A percentile compares a stretch with the other conserved stretches of the same genome.
These are phyloP conservation scores for Delichon dasypus DNA, from an alignment of 2,797 vertebrate genomes.

Conservation along the genomic window DNA sequence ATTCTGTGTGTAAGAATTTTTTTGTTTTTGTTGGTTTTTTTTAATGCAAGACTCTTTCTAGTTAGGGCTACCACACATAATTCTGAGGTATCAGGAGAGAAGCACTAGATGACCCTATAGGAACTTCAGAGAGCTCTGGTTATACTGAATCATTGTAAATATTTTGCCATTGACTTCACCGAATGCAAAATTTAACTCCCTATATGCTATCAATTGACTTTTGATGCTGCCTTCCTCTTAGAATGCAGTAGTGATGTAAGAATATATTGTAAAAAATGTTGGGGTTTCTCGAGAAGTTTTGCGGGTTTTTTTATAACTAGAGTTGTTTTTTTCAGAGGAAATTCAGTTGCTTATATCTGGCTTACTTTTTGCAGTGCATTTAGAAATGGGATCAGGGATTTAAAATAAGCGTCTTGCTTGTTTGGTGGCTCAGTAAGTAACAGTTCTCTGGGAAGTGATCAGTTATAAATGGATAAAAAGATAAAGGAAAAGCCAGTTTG, in stretches of 20 bases:
- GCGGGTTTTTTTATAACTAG: background rate
- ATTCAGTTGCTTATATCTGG: background rate
- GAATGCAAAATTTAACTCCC: background rate
- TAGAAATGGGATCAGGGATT: background rate
- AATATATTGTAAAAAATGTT: background rate
- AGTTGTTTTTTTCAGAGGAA: background rate
- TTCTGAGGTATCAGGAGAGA: background rate
- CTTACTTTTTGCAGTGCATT: background rate
- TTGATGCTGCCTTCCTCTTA: background rate
- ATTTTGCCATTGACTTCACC: background rate
- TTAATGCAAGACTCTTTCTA: background rate
- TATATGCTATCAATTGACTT: background rate
- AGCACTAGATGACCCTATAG: rapidly evolving
- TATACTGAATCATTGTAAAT: background rate
- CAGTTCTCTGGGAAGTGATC: background rate
- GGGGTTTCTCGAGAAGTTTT: rapidly evolving
- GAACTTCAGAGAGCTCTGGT: background rate
- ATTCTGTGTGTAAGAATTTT: background rate
- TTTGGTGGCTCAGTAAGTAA: background rate
- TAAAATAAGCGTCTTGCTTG: background rate
- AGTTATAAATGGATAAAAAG: background rate
- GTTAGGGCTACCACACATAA: background rate
- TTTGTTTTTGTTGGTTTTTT: background rate
- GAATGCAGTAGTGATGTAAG: background rate
- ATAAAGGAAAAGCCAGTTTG: background rate